phyloP scores from a whole-genome alignment of 2,113 vertebrate species.

The Mesembrinibis cayennensis region DNA sequence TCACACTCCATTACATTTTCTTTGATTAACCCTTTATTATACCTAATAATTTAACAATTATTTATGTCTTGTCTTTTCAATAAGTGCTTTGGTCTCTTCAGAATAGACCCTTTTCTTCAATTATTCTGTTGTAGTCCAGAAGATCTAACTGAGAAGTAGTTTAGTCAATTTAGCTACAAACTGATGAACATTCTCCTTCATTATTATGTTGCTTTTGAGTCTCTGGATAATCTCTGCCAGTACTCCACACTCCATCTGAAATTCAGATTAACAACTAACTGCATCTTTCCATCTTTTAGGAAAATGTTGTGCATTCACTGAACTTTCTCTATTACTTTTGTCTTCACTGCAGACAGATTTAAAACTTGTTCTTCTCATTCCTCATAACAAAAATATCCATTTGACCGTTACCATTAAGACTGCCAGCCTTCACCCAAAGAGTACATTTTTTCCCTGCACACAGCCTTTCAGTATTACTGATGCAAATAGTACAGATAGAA shows the following conservation, averaged over 20 bases:
- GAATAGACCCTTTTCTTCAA: not conserved
- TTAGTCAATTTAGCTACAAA: not conserved
- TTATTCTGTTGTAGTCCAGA: not conserved
- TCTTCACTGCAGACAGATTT: not conserved
- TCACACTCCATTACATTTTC: not conserved
- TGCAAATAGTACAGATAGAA: not conserved
- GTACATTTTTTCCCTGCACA: not conserved
- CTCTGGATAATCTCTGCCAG: not conserved
- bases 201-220: not conserved
- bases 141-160: not conserved
- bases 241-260: not conserved
- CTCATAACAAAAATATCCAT: not conserved
- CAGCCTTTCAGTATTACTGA: not conserved
- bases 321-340: not conserved
- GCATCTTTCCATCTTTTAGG: not conserved
- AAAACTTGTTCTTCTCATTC: not conserved
- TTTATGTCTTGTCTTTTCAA: not conserved
- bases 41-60: not conserved
- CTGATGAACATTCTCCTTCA: not conserved
- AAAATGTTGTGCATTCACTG: not conserved
- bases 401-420: not conserved
- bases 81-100: not conserved
- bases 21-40: not conserved
- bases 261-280: not conserved
- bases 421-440: not conserved